Conservation (phyloP, 2,888 invertebrate species). For the Eupithecia abbreviata region DNA sequence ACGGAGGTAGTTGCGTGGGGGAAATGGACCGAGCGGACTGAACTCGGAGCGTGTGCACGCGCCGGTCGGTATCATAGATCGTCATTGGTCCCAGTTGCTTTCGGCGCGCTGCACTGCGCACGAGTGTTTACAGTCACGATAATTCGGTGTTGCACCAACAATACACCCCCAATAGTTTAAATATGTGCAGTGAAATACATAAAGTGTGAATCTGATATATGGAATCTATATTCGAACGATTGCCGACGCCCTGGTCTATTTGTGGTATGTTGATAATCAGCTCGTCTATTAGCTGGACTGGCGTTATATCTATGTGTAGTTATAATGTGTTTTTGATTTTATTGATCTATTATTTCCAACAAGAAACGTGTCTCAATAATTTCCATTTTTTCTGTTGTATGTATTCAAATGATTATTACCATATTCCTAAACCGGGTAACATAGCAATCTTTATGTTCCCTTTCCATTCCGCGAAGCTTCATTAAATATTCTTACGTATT, state of each 20-base stretch:
- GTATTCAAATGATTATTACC: neutral
- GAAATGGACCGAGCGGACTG: slow-evolving; percentile 81
- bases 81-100: slow-evolving; percentile 80
- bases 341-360: neutral
- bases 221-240: slow-evolving; percentile 52
- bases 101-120: slow-evolving; percentile 80
- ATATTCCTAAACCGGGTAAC: slow-evolving; percentile 5
- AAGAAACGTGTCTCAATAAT: neutral
- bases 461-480: slow-evolving; percentile 44
- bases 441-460: slow-evolving; percentile 23
- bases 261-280: slow-evolving; percentile 41
- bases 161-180: slow-evolving; percentile 46
- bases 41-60: slow-evolving; percentile 78
- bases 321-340: neutral
- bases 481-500: slow-evolving; percentile 52
- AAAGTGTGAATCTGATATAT: slow-evolving; percentile 50
- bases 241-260: slow-evolving; percentile 38
- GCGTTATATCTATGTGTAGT: slow-evolving; percentile 21
- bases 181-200: slow-evolving; percentile 49
- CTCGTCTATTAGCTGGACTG: slow-evolving; percentile 17
- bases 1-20: slow-evolving; percentile 81
- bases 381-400: neutral
- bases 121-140: slow-evolving; percentile 67
- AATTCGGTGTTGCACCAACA: slow-evolving; percentile 64
- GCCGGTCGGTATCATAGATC: slow-evolving; percentile 80